Conservation (phyloP, 2,113 vertebrate species). For the Triplophysa siluroides region DNA sequence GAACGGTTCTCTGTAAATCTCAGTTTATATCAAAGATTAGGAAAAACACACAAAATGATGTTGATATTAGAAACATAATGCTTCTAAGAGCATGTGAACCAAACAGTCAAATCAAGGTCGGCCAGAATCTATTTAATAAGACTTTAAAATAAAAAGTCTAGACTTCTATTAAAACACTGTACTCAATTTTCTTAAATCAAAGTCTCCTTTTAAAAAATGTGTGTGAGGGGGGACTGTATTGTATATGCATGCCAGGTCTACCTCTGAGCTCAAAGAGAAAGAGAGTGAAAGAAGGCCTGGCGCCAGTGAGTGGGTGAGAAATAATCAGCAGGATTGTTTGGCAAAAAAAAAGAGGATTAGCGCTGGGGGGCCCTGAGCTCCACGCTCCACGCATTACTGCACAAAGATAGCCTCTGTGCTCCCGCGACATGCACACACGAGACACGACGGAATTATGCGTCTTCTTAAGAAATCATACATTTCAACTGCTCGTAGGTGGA, state of each 20-base stretch:
- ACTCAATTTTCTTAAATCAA: constrained; percentile 4
- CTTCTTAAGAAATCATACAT: constrained; percentile 5
- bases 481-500: constrained; percentile 5
- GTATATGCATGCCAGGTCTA: constrained; percentile 12
- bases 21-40: too few species aligned
- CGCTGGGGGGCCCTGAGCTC: constrained; percentile 14
- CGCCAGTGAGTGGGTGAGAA: constrained; percentile 26
- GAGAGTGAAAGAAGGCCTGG: constrained; percentile 21
- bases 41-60: too few species aligned
- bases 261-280: not conserved
- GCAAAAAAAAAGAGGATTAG: constrained; percentile 25
- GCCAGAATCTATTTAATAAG: not conserved
- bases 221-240: not conserved
- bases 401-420: constrained; percentile 43
- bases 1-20: too few species aligned
- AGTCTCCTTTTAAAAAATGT: constrained; percentile 6
- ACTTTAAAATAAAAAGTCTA: not conserved
- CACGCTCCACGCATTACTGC: constrained; percentile 15
- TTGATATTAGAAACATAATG: constrained; percentile 9
- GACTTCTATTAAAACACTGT: not conserved
- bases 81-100: not conserved
- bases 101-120: constrained; percentile 8
- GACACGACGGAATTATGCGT: constrained; percentile 16
- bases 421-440: not conserved
- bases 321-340: constrained; percentile 38